phyloP scores from a whole-genome alignment of 2,797 vertebrate species.

The Rhinichthys osculus region DNA sequence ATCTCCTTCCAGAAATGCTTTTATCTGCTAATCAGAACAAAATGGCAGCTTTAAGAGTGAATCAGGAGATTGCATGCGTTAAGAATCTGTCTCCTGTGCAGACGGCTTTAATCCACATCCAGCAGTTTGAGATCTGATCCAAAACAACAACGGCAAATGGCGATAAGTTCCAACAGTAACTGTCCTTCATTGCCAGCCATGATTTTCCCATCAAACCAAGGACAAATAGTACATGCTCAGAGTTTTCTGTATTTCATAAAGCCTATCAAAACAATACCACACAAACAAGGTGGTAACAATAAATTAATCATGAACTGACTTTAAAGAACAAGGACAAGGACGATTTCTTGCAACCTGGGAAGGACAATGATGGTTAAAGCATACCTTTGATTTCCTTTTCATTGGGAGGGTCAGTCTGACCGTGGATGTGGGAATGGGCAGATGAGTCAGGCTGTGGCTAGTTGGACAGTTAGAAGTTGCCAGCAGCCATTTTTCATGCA shows the following conservation, averaged over 20 bases:
- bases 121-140: constrained; percentile 67
- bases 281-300: constrained; percentile 13
- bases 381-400: not conserved
- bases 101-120: constrained; percentile 56
- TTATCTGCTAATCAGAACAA: constrained; percentile 52
- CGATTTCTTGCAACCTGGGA: not conserved
- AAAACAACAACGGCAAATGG: constrained; percentile 56
- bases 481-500: constrained; percentile 64
- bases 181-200: constrained; percentile 53
- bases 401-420: not conserved
- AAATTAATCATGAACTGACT: constrained; percentile 17
- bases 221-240: constrained; percentile 18
- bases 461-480: constrained; percentile 29
- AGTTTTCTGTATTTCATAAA: constrained; percentile 2
- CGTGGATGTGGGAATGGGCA: constrained; percentile 48
- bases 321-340: not conserved
- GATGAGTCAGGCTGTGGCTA: constrained; percentile 40
- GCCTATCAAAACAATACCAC: not conserved
- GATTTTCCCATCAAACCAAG: constrained; percentile 26
- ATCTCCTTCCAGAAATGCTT: constrained; percentile 39
- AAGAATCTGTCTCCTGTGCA: constrained; percentile 45
- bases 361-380: not conserved
- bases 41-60: constrained; percentile 38
- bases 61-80: constrained; percentile 38
- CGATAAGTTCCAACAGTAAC: constrained; percentile 63